These are phyloP conservation scores for Oreocharis arfaki DNA, from an alignment of 2,113 vertebrate genomes.

Conservation along the genomic window DNA sequence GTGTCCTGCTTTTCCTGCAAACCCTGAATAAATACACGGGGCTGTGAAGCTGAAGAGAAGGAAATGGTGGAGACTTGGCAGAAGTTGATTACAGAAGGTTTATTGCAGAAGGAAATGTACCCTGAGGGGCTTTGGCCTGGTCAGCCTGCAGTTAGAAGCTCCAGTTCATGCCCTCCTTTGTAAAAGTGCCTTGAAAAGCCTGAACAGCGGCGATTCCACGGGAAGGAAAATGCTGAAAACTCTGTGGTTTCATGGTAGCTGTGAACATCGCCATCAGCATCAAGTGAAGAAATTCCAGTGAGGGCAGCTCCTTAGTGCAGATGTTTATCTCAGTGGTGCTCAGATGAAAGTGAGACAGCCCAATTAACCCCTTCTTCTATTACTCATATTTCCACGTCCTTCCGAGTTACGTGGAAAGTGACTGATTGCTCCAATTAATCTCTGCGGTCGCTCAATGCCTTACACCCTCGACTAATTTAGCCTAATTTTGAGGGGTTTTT, in stretches of 20 bases:
- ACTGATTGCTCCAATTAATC: neutral
- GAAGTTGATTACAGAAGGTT: neutral
- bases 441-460: neutral
- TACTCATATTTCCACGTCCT: neutral
- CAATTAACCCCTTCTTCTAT: neutral
- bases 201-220: neutral
- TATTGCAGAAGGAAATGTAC: neutral
- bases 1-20: neutral
- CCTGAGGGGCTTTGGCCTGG: neutral
- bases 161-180: neutral
- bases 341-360: neutral
- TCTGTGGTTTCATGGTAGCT: neutral
- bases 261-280: neutral
- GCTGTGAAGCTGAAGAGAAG: neutral
- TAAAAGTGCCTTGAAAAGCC: neutral
- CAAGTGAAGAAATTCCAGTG: neutral
- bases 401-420: neutral
- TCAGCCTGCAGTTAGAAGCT: neutral
- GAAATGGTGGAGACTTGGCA: neutral
- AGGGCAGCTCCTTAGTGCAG: neutral
- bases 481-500: neutral
- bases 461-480: neutral
- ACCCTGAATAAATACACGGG: neutral
- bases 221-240: neutral
- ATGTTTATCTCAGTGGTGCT: constrained; percentile 12